Evolutionary conservation across 2,113 vertebrate species (phyloP).

Genomic region (Merops nubicus): DNA sequence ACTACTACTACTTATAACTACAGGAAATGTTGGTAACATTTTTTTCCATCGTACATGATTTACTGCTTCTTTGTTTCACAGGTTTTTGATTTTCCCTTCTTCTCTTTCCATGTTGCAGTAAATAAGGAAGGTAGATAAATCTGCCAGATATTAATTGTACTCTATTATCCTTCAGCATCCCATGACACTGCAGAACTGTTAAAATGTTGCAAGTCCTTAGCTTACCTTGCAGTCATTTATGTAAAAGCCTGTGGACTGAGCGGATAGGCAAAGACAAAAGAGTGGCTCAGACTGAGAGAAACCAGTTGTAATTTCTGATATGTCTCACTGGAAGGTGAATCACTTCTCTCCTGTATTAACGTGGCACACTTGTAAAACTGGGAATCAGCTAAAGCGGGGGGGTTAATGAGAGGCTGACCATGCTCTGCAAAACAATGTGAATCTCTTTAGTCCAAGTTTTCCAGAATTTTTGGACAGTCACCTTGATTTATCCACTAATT

Average conservation of each 20-base stretch:
- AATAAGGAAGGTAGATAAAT: not conserved
- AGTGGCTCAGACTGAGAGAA: not conserved
- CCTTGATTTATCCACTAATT: not conserved
- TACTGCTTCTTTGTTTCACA: not conserved
- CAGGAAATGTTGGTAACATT: not conserved
- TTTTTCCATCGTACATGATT: not conserved
- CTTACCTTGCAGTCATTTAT: not conserved
- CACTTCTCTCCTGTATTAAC: not conserved
- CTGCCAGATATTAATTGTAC: not conserved
- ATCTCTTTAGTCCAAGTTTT: not conserved
- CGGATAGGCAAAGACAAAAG: rapidly evolving
- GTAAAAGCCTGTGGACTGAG: not conserved
- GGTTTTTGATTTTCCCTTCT: not conserved
- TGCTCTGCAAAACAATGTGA: not conserved
- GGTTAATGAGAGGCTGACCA: not conserved
- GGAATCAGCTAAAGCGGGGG: not conserved
- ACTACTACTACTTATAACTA: not conserved
- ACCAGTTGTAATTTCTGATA: not conserved
- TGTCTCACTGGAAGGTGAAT: not conserved
- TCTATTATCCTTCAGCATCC: not conserved
- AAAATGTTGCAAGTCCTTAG: not conserved
- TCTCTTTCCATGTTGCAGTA: not conserved
- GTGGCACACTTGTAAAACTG: not conserved
- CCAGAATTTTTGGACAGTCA: not conserved
- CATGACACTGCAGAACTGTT: not conserved